Evolutionary conservation across 2,888 invertebrate genomes (phyloP).

Genomic region (Melikaiella ostensackeni): DNA sequence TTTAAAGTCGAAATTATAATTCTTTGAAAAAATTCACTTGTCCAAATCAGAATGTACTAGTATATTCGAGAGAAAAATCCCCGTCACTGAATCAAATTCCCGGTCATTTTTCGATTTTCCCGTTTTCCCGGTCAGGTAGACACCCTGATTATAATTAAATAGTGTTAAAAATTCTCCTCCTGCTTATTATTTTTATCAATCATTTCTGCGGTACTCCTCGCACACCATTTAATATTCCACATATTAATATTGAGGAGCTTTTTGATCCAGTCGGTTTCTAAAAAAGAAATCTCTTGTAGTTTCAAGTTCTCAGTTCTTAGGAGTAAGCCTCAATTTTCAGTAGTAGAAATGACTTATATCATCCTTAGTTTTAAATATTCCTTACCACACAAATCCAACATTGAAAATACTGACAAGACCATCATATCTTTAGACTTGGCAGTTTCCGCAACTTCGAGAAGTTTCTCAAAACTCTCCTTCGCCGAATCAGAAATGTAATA

Average conservation of each 20-base stretch:
- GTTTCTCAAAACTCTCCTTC: slow-evolving; percentile 56
- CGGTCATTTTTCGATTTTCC: too few species aligned
- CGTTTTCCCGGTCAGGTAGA: too few species aligned
- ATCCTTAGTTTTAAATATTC: slow-evolving; percentile 14
- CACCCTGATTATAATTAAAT: slow-evolving; percentile 3
- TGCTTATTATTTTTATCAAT: background rate
- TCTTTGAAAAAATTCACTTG: too few species aligned
- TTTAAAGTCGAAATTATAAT: too few species aligned
- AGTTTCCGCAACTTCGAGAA: slow-evolving; percentile 54
- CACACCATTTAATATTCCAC: slow-evolving; percentile 44
- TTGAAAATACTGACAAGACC: slow-evolving; percentile 66
- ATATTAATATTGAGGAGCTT: slow-evolving; percentile 41
- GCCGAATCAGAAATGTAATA: slow-evolving; percentile 48
- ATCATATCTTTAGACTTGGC: slow-evolving; percentile 52
- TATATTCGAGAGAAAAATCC: too few species aligned
- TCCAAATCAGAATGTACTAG: too few species aligned
- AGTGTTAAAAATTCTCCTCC: slow-evolving; percentile 3
- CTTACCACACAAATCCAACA: slow-evolving; percentile 70
- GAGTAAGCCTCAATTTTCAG: background rate
- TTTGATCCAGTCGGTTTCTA: slow-evolving; percentile 40
- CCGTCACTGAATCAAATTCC: too few species aligned
- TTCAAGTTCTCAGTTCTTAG: background rate
- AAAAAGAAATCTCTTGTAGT: slow-evolving; percentile 23
- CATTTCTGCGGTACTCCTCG: background rate
- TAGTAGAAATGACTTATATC: slow-evolving; percentile 21